Base-by-base conservation (phyloP, 2,113 vertebrate genomes). In the Leptocoma aspasia region DNA sequence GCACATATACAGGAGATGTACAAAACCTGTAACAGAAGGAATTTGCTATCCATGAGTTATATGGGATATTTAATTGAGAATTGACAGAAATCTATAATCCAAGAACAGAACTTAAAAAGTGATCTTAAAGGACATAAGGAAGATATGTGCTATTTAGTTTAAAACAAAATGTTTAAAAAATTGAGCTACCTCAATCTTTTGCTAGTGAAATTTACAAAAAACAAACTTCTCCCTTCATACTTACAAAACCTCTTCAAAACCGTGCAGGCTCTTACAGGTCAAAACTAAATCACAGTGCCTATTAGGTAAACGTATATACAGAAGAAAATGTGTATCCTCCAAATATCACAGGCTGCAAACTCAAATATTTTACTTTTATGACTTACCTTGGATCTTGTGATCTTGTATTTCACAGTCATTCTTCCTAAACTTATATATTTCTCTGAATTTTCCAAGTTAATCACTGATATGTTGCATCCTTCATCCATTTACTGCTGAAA, bases 141-240 rank as follows among this genome's bases (percentile, higher is more conserved):
- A 30, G 5, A 37, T 33, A 0, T 33, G 3, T 42, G 3, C 5
- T 60, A 13, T 39, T 56, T 84, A 78, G 13, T 31, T 50, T 42
- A 45, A 75, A 84, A 86, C 3, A 87, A 53, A n/a, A 23, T 82
- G 13, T 45, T 54, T 39, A 39, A 79, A 84, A 81, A 6, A 68
- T 7, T 79, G 7, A 85, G 54, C 68, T 39, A 17, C 0, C 3
- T 11, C 28, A 23, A 8, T n/a, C 5, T 84, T 89, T 81, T 61
- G 11, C 9, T 57, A 54, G 7, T 42, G 18, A 82, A 49, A 79
- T 71, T 68, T 54, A 19, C 1, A 85, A 57, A 57, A 79, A 77
- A 0, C 9, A 60, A 59, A 3, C 6, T n/a, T 59, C 1, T 9
- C 2, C 11, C 4, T 3, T 82, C 21, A 11, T 6, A 60, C 20